These are phyloP conservation scores for Caenorhabditis zanzibari DNA, from an alignment of 2,888 invertebrate species.

Conservation along the genomic window DNA sequence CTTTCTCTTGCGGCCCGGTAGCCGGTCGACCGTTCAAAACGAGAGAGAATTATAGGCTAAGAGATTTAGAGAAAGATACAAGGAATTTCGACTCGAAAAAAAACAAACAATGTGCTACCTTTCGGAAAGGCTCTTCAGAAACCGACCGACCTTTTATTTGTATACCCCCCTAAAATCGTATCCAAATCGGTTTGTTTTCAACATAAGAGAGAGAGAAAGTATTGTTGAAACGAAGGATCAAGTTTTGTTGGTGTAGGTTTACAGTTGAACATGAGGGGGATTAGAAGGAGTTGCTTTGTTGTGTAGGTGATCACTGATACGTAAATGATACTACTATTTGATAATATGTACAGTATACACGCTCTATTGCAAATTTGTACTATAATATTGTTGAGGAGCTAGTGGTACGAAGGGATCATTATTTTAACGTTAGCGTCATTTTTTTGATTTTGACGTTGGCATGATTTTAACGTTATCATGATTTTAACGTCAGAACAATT, in stretches of 20 bases:
- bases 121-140: conserved; percentile 17
- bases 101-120: conserved; percentile 44
- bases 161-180: conserved; percentile 3
- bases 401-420: too few relatives aligned
- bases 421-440: too few relatives aligned
- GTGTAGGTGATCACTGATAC: too few relatives aligned
- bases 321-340: too few relatives aligned
- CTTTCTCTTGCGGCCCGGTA: neutral
- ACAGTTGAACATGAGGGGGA: neutral
- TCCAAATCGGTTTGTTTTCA: conserved; percentile 15
- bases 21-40: conserved; percentile 7
- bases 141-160: neutral
- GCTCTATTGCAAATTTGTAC: too few relatives aligned
- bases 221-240: neutral
- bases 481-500: too few relatives aligned
- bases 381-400: too few relatives aligned
- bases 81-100: neutral
- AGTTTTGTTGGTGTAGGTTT: neutral
- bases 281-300: too few relatives aligned
- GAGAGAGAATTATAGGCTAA: neutral
- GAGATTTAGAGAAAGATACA: conserved; percentile 3
- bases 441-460: too few relatives aligned
- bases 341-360: too few relatives aligned
- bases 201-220: too few relatives aligned
- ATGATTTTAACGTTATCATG: too few relatives aligned